phyloP scores from a whole-genome alignment of 2,113 vertebrate species.

The Eretmodus cyanostictus region DNA sequence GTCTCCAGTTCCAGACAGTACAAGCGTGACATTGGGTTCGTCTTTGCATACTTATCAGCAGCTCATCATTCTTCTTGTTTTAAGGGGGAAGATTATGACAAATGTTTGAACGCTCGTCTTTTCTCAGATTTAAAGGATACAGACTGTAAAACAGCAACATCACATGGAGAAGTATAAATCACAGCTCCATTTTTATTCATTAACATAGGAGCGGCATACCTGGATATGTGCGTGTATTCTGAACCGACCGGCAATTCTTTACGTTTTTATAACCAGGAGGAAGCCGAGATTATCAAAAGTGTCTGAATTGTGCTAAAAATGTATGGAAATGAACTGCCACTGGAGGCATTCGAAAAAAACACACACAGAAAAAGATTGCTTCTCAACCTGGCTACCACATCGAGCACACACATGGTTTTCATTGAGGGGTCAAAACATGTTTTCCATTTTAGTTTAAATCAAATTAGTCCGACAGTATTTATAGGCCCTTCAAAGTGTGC shows the following conservation, averaged over 20 bases:
- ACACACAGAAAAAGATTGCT: not conserved
- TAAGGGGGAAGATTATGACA: not conserved
- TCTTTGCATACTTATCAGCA: not conserved
- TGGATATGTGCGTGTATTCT: slow-evolving; percentile 23
- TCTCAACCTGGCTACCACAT: slow-evolving; percentile 41
- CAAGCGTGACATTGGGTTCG: not conserved
- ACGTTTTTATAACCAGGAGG: not conserved
- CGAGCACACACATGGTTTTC: slow-evolving; percentile 43
- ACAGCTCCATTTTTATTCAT: slow-evolving; percentile 5
- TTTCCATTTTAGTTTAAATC: slow-evolving; percentile 68
- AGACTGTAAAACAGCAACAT: not conserved
- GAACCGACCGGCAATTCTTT: not conserved
- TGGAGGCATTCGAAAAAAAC: not conserved
- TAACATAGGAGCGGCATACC: not conserved
- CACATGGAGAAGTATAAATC: not conserved
- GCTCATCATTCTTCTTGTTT: not conserved
- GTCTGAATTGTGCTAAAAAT: not conserved
- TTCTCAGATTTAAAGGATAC: not conserved
- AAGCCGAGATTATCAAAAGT: not conserved
- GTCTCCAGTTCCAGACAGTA: not conserved
- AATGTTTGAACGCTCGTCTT: not conserved
- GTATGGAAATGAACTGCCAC: slow-evolving; percentile 27
- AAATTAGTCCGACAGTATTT: slow-evolving; percentile 59
- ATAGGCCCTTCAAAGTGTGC: slow-evolving; percentile 33
- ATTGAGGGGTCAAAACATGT: slow-evolving; percentile 56